Base-by-base conservation (phyloP, 2,113 vertebrate species). In the Tapirus terrestris region DNA sequence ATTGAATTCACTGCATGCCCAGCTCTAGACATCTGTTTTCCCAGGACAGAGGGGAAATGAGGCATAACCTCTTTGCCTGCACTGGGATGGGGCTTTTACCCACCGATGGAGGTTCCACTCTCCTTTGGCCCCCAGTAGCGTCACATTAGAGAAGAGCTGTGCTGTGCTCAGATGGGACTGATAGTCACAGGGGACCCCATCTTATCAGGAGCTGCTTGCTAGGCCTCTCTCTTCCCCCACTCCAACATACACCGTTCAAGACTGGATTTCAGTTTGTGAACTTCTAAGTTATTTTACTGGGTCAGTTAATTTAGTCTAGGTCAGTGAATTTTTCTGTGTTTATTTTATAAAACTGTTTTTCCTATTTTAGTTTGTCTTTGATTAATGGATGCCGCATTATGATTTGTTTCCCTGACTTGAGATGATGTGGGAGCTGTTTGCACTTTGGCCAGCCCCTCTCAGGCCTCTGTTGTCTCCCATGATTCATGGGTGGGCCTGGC, bases 391-490 rank as follows among this genome's bases (percentile, higher is more conserved):
- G 91, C 93, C 82, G 77, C 33, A 92, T 92, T 11, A n/a, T 98
- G 97, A 96, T 98, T 95, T 98, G 60, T 97, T 95, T 98, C 96
- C 96, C 95, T 90, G 92, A 87, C 95, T 97, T 88, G 21, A 94
- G 94, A 95, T 95, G 97, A 94, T 83, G 68, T 98, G 96, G 98
- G 97, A 99, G 98, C 95, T 96, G 89, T 95, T 97, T 98, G 98
- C 91, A 63, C 89, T 97, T 93, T 98, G 97, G 96, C 98, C 97
- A 98, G 10, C 58, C 67, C 60, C 86, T 96, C 88, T 93, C 86
- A 63, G 48, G 58, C 94, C 85, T 91, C 4, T 2, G 60, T 96
- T 94, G 96, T 72, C 67, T 94, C 96, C 95, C 75, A 70, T 36
- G 92, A 67, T 77, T 91, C 89, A 51, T 60, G 17, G 16, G 58